Conservation (phyloP, 2,113 vertebrate genomes). For the Platanista minor region DNA sequence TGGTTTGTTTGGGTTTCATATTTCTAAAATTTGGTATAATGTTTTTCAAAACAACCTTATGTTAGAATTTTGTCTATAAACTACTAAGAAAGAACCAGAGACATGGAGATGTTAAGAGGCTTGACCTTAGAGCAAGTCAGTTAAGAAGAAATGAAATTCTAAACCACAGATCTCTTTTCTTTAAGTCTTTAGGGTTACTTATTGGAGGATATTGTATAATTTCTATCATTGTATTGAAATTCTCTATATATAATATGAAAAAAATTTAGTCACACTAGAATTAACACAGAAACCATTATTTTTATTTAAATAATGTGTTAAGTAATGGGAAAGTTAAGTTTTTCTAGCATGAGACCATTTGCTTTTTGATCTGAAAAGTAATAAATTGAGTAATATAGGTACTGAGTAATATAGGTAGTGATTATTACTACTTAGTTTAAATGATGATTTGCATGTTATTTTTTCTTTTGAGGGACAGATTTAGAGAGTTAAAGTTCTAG, state of each 20-base stretch:
- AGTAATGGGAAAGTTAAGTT: neutral
- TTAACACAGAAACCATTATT: constrained; percentile 52
- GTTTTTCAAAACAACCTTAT: neutral
- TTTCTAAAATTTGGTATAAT: neutral
- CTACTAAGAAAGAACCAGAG: neutral
- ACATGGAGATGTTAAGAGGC: neutral
- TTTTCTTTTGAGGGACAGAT: neutral
- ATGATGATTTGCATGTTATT: neutral
- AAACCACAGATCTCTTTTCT: neutral
- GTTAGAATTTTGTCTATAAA: neutral
- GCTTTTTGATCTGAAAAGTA: neutral
- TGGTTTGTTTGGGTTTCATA: neutral
- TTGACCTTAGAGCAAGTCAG: neutral
- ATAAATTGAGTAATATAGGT: too few relatives aligned
- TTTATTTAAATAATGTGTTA: neutral
- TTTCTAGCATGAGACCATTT: neutral
- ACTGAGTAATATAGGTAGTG: neutral
- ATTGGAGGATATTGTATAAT: fast-evolving
- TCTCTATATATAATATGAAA: neutral
- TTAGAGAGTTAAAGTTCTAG: neutral
- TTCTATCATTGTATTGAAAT: constrained; percentile 18
- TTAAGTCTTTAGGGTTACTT: neutral
- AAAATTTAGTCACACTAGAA: constrained; percentile 45
- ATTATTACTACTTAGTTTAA: neutral
- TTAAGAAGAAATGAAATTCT: neutral